These are phyloP conservation scores for Lordiphosa mommai DNA, from an alignment of 1,140 invertebrate species.

Conservation along the genomic window DNA sequence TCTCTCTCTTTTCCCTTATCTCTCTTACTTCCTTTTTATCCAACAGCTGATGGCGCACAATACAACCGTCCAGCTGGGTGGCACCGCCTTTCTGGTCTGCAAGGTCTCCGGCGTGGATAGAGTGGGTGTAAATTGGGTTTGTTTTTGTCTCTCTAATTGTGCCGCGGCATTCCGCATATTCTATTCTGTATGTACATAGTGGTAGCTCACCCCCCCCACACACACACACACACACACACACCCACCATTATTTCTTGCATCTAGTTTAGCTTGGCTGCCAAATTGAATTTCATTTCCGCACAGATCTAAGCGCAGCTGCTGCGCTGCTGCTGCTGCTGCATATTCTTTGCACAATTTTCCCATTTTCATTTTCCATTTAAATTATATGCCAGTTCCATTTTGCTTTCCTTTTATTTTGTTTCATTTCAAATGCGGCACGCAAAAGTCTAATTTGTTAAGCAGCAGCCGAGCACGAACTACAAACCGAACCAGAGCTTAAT, in stretches of 20 bases:
- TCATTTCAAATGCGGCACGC: slow-evolving; percentile 46
- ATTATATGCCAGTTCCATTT: slow-evolving; percentile 35
- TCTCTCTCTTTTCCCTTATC: slow-evolving; percentile 1
- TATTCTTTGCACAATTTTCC: slow-evolving; percentile 27
- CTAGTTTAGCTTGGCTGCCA: slow-evolving; percentile 17
- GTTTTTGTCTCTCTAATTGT: slow-evolving; percentile 73
- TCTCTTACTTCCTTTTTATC: slow-evolving; percentile 7
- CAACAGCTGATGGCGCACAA: slow-evolving; percentile 87
- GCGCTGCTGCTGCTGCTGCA: slow-evolving; percentile 13
- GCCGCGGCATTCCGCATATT: slow-evolving; percentile 15
- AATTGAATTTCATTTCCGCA: slow-evolving; percentile 32
- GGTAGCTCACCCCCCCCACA: too few species aligned
- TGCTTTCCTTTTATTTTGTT: slow-evolving; percentile 26
- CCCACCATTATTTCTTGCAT: slow-evolving; percentile 1
- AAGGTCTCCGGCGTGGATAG: slow-evolving; percentile 82
- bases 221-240: too few species aligned
- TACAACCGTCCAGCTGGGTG: slow-evolving; percentile 90
- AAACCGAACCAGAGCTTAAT: slow-evolving; percentile 57
- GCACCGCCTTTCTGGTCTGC: slow-evolving; percentile 92
- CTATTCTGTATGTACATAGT: background rate
- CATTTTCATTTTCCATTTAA: slow-evolving; percentile 17
- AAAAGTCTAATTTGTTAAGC: slow-evolving; percentile 68
- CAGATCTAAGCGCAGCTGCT: slow-evolving; percentile 9
- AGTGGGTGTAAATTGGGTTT: slow-evolving; percentile 80
- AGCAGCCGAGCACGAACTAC: slow-evolving; percentile 27